A percentile compares a stretch with the other conserved stretches of the same genome.
These are phyloP conservation scores for Eristalinus aeneus DNA, from an alignment of 2,888 invertebrate species.

Conservation along the genomic window DNA sequence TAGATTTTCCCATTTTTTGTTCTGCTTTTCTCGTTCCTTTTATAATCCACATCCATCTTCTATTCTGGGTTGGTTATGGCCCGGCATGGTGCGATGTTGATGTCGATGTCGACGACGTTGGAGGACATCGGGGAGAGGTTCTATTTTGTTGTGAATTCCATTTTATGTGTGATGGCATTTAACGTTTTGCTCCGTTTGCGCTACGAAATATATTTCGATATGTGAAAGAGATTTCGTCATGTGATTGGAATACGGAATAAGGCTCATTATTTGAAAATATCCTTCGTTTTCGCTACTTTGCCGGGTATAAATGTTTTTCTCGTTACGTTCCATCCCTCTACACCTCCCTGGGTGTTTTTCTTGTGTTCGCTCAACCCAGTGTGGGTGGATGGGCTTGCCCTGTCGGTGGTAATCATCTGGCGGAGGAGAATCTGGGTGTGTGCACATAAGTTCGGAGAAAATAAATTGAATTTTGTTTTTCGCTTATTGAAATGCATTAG, in stretches of 20 bases:
- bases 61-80: conserved; percentile 22
- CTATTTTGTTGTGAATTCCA: conserved; percentile 66
- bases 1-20: conserved; percentile 39
- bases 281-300: conserved; percentile 46
- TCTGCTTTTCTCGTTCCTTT: conserved; percentile 30
- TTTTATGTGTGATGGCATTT: conserved; percentile 70
- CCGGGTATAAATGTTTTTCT: conserved; percentile 53
- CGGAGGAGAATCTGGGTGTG: conserved; percentile 51
- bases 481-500: conserved; percentile 58
- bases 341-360: background rate
- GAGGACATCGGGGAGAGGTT: conserved; percentile 46
- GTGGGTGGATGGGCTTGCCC: background rate
- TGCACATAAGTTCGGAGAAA: conserved; percentile 52
- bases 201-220: conserved; percentile 60
- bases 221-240: conserved; percentile 70
- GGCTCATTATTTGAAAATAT: conserved; percentile 71
- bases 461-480: conserved; percentile 64
- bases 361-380: conserved; percentile 7
- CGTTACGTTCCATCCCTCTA: conserved; percentile 32
- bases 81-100: background rate
- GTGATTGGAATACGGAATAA: conserved; percentile 71
- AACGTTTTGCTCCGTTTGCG: conserved; percentile 69
- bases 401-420: conserved; percentile 34
- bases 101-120: background rate
- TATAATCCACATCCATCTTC: conserved; percentile 61